phyloP scores from a whole-genome alignment of 2,797 vertebrate species.

The Sebastiscus albofasciatus region DNA sequence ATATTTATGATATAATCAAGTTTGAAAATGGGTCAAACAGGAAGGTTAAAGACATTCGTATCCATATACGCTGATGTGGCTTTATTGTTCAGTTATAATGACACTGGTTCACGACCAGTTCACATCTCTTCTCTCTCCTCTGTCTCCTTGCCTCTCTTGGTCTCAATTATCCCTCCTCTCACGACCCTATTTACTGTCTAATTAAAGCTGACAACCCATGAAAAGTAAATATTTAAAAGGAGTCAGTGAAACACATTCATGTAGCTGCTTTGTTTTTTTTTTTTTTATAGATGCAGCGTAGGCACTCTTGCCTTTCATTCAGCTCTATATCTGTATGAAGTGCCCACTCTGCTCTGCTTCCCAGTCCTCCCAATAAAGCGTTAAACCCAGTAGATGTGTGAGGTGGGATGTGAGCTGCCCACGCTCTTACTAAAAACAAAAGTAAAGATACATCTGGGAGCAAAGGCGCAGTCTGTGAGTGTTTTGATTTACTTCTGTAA shows the following conservation, averaged over 20 bases:
- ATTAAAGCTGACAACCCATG: conserved; percentile 55
- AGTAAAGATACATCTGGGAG: conserved; percentile 72
- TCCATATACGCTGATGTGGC: not conserved
- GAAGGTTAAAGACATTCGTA: too few relatives aligned
- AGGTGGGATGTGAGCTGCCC: conserved; percentile 67
- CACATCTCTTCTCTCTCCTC: conserved; percentile 14
- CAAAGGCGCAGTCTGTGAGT: conserved; percentile 52
- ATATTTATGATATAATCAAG: too few relatives aligned
- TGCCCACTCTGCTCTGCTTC: conserved; percentile 51
- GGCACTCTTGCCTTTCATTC: conserved; percentile 20
- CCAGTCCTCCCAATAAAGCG: conserved; percentile 47
- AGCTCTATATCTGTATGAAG: conserved; percentile 32
- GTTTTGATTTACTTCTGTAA: conserved; percentile 79
- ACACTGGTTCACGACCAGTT: conserved; percentile 5
- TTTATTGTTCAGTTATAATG: not conserved
- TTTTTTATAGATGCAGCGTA: conserved; percentile 35
- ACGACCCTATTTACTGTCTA: conserved; percentile 47
- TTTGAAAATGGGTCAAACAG: too few relatives aligned
- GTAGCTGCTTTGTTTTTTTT: conserved; percentile 20
- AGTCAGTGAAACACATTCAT: conserved; percentile 49
- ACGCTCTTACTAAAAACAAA: conserved; percentile 72
- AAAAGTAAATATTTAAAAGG: conserved; percentile 67
- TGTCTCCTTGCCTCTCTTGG: not conserved
- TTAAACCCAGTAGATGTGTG: conserved; percentile 52
- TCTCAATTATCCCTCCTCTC: conserved; percentile 41